These are phyloP conservation scores for Drosophila lacicola DNA, from an alignment of 2,888 invertebrate genomes.

Conservation along the genomic window DNA sequence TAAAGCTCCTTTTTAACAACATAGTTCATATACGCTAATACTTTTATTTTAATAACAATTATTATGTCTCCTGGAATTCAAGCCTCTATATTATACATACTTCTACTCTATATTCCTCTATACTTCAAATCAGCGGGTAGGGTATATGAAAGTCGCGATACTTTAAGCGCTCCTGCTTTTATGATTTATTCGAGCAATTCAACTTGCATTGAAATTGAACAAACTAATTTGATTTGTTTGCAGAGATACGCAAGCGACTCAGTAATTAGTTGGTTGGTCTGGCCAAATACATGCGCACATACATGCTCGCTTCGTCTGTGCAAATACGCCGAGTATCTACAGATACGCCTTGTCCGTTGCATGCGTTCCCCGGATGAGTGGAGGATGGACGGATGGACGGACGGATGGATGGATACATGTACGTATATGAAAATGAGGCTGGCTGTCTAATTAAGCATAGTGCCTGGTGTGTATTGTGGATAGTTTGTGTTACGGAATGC, in stretches of 20 bases:
- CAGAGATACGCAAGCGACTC: conserved; percentile 36
- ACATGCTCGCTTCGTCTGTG: conserved; percentile 1
- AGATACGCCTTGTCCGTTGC: neutral
- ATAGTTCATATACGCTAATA: too few species aligned
- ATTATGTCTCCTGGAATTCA: too few species aligned
- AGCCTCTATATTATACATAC: too few species aligned
- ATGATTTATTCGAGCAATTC: conserved; percentile 30
- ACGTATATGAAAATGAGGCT: neutral
- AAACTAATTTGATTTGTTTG: conserved; percentile 63
- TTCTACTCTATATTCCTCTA: too few species aligned
- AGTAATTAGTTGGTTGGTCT: conserved; percentile 46
- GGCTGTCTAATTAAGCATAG: conserved; percentile 32
- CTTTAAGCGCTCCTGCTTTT: neutral
- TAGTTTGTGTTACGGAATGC: conserved; percentile 27
- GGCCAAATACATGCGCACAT: conserved; percentile 7
- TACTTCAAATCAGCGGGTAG: neutral
- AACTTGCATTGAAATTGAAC: conserved; percentile 35
- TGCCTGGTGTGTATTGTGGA: conserved; percentile 4
- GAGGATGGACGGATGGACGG: neutral
- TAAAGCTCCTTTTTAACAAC: too few species aligned
- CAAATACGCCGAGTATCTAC: conserved; percentile 2
- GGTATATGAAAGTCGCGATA: neutral
- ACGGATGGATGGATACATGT: neutral
- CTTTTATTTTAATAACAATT: neutral
- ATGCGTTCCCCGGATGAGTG: neutral